Conservation (phyloP, 2,888 invertebrate species). For the Eupithecia dodoneata region DNA sequence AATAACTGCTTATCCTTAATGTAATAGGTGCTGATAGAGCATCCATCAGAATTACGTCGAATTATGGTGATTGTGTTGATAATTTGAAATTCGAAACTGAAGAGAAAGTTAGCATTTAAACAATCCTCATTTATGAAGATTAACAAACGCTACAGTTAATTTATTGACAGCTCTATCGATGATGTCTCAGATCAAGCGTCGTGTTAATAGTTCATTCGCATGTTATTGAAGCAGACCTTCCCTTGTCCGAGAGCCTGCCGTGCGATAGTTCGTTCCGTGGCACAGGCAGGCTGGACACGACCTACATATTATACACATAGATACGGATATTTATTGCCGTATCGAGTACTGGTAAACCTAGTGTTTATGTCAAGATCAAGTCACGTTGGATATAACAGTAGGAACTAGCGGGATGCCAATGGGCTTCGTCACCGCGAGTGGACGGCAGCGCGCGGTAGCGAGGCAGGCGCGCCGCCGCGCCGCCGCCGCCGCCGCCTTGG, state of each 20-base stretch:
- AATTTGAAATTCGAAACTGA: constrained; percentile 1
- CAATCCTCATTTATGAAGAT: constrained; percentile 9
- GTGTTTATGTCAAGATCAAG: constrained; percentile 32
- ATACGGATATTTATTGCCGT: background rate
- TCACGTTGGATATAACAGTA: constrained; percentile 38
- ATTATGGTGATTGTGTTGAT: constrained; percentile 15
- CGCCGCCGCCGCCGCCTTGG: constrained; percentile 19
- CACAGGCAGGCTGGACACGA: background rate
- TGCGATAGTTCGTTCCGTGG: background rate
- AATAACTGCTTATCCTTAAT: constrained; percentile 6
- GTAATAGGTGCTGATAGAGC: background rate
- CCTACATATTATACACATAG: too few relatives aligned
- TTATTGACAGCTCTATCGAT: background rate
- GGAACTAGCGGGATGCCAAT: constrained; percentile 33
- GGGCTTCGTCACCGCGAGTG: constrained; percentile 36
- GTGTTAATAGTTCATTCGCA: background rate
- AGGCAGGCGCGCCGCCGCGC: constrained; percentile 33
- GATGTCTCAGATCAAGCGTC: background rate
- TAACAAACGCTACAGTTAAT: background rate
- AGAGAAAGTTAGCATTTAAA: constrained; percentile 9
- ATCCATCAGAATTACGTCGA: constrained; percentile 12
- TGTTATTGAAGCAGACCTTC: constrained; percentile 5
- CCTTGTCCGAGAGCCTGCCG: background rate
- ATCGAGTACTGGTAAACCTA: constrained; percentile 28
- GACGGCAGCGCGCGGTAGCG: constrained; percentile 41